A percentile compares a stretch with the other conserved stretches of the same genome.
phyloP scores from a whole-genome alignment of 2,888 invertebrate species.

The Drosophila monieri region DNA sequence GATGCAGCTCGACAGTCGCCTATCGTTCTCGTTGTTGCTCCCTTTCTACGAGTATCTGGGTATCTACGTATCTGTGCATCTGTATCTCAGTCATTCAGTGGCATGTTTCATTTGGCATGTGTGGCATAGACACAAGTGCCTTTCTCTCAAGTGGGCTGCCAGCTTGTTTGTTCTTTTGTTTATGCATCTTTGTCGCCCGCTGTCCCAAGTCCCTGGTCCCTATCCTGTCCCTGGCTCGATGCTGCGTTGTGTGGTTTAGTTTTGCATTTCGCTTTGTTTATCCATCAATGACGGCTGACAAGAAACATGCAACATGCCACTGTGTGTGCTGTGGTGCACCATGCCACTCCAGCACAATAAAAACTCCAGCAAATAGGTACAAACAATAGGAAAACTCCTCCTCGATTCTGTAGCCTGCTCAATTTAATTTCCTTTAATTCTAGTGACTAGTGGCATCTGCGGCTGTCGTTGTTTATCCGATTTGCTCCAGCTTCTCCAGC shows the following conservation, averaged over 20 bases:
- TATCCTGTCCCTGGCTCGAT: not conserved
- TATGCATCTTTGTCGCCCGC: constrained; percentile 72
- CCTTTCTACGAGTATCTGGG: constrained; percentile 16
- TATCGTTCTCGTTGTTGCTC: constrained; percentile 35
- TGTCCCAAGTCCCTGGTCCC: constrained; percentile 7
- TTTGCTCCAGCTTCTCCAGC: constrained; percentile 14
- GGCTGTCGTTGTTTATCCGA: constrained; percentile 36
- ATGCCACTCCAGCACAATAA: constrained; percentile 23
- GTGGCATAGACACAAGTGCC: constrained; percentile 60
- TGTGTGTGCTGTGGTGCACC: constrained; percentile 33
- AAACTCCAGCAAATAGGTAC: constrained; percentile 43
- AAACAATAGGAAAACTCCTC: constrained; percentile 31
- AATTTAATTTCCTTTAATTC: constrained; percentile 73
- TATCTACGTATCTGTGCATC: constrained; percentile 8
- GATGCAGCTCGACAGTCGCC: constrained; percentile 48
- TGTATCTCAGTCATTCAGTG: constrained; percentile 41
- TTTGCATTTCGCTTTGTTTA: constrained; percentile 69
- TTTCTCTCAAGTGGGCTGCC: constrained; percentile 48
- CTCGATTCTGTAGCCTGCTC: constrained; percentile 37
- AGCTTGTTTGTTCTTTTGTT: constrained; percentile 54
- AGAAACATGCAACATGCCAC: constrained; percentile 72
- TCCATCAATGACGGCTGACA: constrained; percentile 76
- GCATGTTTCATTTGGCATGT: constrained; percentile 71
- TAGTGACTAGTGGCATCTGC: constrained; percentile 29
- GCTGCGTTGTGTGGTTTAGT: constrained; percentile 39